A percentile compares a stretch with the other conserved stretches of the same genome.
phyloP scores from a whole-genome alignment of 2,113 vertebrate species.

The Copsychus sechellarum region DNA sequence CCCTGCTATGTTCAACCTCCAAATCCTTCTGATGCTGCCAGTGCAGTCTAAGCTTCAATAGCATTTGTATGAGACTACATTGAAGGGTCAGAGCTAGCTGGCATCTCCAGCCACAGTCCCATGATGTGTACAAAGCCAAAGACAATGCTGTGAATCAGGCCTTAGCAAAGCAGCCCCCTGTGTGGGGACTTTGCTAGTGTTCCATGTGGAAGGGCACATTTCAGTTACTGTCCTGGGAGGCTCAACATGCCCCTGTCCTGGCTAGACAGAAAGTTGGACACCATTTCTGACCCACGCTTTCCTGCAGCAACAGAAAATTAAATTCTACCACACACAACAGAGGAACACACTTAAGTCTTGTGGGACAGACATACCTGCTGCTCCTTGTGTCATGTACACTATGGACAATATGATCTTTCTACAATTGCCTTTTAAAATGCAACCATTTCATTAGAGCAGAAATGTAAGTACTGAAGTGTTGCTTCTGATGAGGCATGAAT shows the following conservation, averaged over 20 bases:
- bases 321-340: background rate
- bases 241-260: background rate
- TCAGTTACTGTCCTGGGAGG: background rate
- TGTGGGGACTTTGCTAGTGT: background rate
- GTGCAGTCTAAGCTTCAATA: background rate
- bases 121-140: background rate
- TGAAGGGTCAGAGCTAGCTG: background rate
- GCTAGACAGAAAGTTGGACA: background rate
- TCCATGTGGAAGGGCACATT: background rate
- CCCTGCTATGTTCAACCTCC: background rate
- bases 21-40: background rate
- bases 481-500: background rate
- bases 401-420: constrained; percentile 22
- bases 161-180: background rate
- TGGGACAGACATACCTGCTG: background rate
- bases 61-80: background rate
- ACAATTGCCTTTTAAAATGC: constrained; percentile 34
- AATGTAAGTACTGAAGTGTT: background rate
- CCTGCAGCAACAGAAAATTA: background rate
- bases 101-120: background rate
- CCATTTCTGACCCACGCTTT: background rate
- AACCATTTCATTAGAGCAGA: background rate
- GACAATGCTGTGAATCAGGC: background rate
- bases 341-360: background rate
- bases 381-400: constrained; percentile 4